These are phyloP conservation scores for Meteorus colon DNA, from an alignment of 2,888 invertebrate genomes.

Conservation along the genomic window DNA sequence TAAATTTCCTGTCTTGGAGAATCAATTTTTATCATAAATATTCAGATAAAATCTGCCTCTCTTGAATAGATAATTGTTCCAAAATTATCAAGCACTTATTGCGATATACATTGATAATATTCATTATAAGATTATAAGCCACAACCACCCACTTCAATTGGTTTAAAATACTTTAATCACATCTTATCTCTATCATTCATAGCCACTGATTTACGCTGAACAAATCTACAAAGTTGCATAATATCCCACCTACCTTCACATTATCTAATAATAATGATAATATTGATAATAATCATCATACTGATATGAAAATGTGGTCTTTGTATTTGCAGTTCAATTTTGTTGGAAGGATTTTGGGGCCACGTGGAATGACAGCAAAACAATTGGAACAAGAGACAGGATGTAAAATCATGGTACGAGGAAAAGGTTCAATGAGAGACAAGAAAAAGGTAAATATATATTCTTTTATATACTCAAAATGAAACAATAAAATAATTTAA, in stretches of 20 bases:
- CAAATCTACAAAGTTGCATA: not conserved
- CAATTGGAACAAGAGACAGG: conserved; percentile 99
- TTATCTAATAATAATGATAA: not conserved
- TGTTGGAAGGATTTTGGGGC: conserved; percentile 99
- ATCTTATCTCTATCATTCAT: not conserved
- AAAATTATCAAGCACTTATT: not conserved
- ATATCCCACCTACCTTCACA: not conserved
- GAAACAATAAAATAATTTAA: not conserved
- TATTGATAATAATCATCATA: not conserved
- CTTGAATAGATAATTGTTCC: not conserved
- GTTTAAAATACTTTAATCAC: not conserved
- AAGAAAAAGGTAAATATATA: conserved; percentile 92
- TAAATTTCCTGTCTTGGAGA: too few relatives aligned
- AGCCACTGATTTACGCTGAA: conserved; percentile 6
- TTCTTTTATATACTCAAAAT: not conserved
- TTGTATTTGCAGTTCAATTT: conserved; percentile 96
- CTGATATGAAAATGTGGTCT: not conserved
- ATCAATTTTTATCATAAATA: too few relatives aligned
- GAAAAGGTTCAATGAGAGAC: conserved; percentile 99
- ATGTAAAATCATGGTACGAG: conserved; percentile 99
- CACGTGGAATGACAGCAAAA: conserved; percentile 99
- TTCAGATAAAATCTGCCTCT: too few relatives aligned
- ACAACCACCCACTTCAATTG: conserved; percentile 1
- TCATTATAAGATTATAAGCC: not conserved
- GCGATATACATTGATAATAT: not conserved